These are phyloP conservation scores for Gonocerus acuteangulatus DNA, from an alignment of 2,888 invertebrate genomes.

Conservation along the genomic window DNA sequence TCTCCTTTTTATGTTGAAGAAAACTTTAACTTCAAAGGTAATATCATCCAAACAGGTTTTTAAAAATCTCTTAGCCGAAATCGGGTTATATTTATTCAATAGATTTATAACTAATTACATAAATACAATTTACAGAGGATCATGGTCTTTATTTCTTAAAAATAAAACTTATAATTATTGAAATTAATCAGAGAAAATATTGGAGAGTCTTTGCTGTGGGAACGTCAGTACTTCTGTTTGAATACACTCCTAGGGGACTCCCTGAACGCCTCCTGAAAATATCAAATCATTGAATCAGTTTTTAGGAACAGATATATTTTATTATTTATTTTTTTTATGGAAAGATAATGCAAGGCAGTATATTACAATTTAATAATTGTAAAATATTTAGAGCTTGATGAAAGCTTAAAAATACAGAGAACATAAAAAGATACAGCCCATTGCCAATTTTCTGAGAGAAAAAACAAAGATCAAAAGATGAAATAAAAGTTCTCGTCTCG, in stretches of 20 bases:
- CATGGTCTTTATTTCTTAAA: background rate
- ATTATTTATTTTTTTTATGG: too few species aligned
- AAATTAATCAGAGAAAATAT: background rate
- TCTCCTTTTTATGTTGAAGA: too few species aligned
- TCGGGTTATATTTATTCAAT: constrained; percentile 7
- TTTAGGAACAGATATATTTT: too few species aligned
- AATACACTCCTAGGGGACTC: background rate
- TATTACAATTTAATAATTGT: too few species aligned
- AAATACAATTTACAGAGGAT: constrained; percentile 10
- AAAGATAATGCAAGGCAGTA: too few species aligned
- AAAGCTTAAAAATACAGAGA: too few species aligned
- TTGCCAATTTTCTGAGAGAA: too few species aligned
- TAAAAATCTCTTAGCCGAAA: constrained; percentile 19
- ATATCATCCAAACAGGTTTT: background rate
- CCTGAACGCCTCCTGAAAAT: background rate
- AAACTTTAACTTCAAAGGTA: too few species aligned
- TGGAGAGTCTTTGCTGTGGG: background rate
- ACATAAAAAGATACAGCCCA: too few species aligned
- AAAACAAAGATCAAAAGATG: too few species aligned
- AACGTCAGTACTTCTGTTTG: constrained; percentile 9
- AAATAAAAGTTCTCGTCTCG: too few species aligned
- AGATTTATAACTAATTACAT: constrained; percentile 13
- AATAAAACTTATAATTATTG: constrained; percentile 2
- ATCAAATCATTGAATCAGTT: background rate
- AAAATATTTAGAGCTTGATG: too few species aligned